phyloP scores from a whole-genome alignment of 2,888 invertebrate species.

The Ophion slaviceki region DNA sequence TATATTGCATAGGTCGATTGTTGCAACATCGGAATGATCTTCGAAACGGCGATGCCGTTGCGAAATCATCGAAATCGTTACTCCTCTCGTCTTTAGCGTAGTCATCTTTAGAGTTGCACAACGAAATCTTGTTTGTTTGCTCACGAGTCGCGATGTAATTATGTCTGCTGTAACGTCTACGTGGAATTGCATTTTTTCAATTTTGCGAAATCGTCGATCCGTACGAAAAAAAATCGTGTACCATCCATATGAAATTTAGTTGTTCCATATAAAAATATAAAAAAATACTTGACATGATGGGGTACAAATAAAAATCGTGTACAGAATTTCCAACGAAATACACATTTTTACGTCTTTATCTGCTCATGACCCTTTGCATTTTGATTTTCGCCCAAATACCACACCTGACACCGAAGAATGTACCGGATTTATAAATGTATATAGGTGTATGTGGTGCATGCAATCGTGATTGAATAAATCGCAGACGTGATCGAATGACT shows the following conservation, averaged over 20 bases:
- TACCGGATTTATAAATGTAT: neutral
- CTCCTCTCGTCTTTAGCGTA: constrained; percentile 27
- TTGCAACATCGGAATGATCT: constrained; percentile 24
- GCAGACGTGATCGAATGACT: constrained; percentile 6
- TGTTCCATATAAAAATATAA: neutral
- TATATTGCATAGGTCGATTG: constrained; percentile 25
- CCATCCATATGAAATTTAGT: neutral
- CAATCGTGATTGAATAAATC: neutral
- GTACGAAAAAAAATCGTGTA: neutral
- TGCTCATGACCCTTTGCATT: no score
- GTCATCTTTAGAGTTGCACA: constrained; percentile 42
- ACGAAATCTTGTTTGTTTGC: constrained; percentile 28
- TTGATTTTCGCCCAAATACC: neutral
- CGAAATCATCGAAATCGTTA: constrained; percentile 36
- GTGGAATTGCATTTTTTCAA: neutral
- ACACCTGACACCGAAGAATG: no score
- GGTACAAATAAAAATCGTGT: no score
- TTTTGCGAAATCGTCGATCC: neutral
- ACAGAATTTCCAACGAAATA: no score
- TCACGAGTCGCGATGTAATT: neutral
- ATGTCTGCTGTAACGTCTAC: neutral
- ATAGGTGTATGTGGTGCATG: neutral
- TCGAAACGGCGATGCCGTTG: constrained; percentile 17
- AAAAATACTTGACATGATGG: neutral
- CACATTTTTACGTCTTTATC: no score